Percentiles rank a stretch among this genome's conserved stretches.
phyloP scores from a whole-genome alignment of 2,113 vertebrate genomes.

The Tyto alba region DNA sequence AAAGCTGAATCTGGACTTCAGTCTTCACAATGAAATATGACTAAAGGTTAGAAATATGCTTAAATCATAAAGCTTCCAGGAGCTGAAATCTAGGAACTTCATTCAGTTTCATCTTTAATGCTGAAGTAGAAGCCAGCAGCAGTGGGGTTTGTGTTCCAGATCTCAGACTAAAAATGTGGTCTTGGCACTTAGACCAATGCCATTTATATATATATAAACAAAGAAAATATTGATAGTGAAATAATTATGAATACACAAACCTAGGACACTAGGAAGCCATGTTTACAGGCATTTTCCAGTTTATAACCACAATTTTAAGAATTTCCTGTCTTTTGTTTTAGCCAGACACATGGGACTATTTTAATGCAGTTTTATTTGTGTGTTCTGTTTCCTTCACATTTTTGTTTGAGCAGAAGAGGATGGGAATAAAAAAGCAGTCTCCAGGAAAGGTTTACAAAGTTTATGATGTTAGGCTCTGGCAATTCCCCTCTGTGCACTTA shows the following conservation, averaged over 20 bases:
- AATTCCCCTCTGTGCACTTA: slow-evolving; percentile 17
- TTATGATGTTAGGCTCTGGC: neutral
- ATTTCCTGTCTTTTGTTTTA: slow-evolving; percentile 55
- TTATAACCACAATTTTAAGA: slow-evolving; percentile 20
- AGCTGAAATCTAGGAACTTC: neutral
- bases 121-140: neutral
- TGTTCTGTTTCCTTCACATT: slow-evolving; percentile 28
- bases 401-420: slow-evolving; percentile 33
- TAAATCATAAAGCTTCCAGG: neutral
- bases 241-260: neutral
- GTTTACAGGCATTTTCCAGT: slow-evolving; percentile 20
- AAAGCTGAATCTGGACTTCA: neutral
- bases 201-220: neutral
- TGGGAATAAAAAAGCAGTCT: neutral
- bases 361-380: slow-evolving; percentile 40
- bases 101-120: neutral
- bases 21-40: neutral
- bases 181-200: neutral
- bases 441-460: slow-evolving; percentile 1
- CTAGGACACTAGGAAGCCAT: neutral
- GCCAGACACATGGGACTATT: slow-evolving; percentile 9
- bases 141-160: neutral
- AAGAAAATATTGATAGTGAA: neutral
- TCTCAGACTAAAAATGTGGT: neutral
- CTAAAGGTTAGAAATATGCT: neutral